Base-by-base conservation (phyloP, 2,888 invertebrate genomes). In the Parnassius mnemosyne region DNA sequence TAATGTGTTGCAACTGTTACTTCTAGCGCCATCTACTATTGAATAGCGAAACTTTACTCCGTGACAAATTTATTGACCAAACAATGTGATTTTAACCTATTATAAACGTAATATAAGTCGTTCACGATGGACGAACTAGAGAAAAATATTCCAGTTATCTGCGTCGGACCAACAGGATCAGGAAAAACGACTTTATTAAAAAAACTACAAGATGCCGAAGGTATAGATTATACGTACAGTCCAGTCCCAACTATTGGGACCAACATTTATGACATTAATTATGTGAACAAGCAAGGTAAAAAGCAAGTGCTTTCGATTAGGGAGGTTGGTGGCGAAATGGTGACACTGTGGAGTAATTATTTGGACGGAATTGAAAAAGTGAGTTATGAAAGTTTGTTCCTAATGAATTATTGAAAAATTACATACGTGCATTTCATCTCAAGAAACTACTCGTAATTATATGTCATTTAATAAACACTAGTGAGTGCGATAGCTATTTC, bases 291-390 rank as follows among this genome's bases (percentile, higher is more conserved):
- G 68, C 75, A 81, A 11, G 92, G 91, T 52, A 92, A 90, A 70
- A 92, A 93, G 74, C 89, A 92, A 75, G 87, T 91, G 61, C 78
- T 94, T 3, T 83, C 87, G 9, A 89, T 97, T 13, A 86, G 95
- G 58, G 97, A 97, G 85, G 90, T 97, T 41, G 97, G 97, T 0
- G 96, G 97, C 3, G 93, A 93, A 67, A 96, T 97, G 95, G 95
- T 96, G 58, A 95, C 96, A 3, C 89, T 97, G 57, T 97, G 97
- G 97, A 93, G 93, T 25, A 95, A 94, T 76, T 96, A 96, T 79
- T 95, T 95, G 68, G 92, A 93, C 52, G 93, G 94, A 57, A 80
- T 93, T 41, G 91, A 92, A 65, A 95, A 95, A 82, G 90, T 89
- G 70, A 16, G 13, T 3, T 25, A 7, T 25, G 0, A 51, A 51